phyloP scores from a whole-genome alignment of 2,113 vertebrate genomes.

The Xerus inauris region DNA sequence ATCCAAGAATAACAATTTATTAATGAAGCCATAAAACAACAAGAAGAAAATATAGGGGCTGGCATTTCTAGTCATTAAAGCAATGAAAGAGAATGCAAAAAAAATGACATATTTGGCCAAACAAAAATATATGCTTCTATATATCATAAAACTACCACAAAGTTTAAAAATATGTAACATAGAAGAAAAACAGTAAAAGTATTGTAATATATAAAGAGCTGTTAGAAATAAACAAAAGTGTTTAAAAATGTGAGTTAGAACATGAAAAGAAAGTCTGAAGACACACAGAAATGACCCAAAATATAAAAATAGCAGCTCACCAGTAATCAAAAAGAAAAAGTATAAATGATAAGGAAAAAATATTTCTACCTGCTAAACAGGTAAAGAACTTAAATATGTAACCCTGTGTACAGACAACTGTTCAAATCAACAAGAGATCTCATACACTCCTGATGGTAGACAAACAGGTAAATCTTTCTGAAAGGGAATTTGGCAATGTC shows the following conservation, averaged over 20 bases:
- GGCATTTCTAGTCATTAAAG: constrained; percentile 4
- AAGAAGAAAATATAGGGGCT: neutral
- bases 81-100: constrained; percentile 1
- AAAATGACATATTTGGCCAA: neutral
- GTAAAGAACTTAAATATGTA: neutral
- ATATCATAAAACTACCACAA: neutral
- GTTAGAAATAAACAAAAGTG: constrained; percentile 32
- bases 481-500: constrained; percentile 11
- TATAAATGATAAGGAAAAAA: neutral
- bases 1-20: constrained; percentile 25
- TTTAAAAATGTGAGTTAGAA: neutral
- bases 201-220: neutral
- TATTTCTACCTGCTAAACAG: neutral
- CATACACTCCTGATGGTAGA: neutral
- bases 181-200: neutral
- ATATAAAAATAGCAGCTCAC: neutral
- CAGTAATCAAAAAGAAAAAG: neutral
- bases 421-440: neutral
- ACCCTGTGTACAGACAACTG: neutral
- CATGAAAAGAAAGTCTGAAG: neutral
- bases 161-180: neutral
- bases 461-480: constrained; percentile 38
- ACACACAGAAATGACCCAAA: neutral
- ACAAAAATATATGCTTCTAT: constrained; percentile 3
- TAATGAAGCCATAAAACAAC: constrained; percentile 31